Percentiles rank a stretch among this genome's conserved stretches.
These are phyloP conservation scores for Perodicticus potto DNA, from an alignment of 2,797 vertebrate species.

Conservation along the genomic window DNA sequence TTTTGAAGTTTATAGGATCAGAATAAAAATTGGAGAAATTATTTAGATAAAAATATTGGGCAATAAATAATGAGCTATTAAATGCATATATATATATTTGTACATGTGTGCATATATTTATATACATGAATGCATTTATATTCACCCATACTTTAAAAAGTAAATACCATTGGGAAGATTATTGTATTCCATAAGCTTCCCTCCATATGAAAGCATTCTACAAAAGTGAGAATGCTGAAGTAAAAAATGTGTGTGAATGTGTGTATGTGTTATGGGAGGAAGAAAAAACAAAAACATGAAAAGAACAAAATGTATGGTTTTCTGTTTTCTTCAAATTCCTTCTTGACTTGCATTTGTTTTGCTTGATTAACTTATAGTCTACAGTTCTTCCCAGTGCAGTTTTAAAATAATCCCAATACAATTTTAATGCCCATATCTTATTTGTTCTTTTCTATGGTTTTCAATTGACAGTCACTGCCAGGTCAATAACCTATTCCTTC, in stretches of 20 bases:
- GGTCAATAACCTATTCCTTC: background rate
- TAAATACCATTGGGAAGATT: background rate
- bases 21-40: conserved; percentile 11
- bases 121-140: background rate
- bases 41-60: background rate
- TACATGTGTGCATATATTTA: background rate
- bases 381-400: background rate
- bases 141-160: background rate
- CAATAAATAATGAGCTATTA: conserved; percentile 4
- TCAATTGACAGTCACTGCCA: background rate
- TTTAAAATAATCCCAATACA: background rate
- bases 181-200: background rate
- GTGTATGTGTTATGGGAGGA: background rate
- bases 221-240: background rate
- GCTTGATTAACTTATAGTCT: background rate
- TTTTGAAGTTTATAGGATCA: background rate
- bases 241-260: background rate
- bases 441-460: background rate
- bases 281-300: background rate
- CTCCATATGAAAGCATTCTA: conserved; percentile 39
- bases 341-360: background rate
- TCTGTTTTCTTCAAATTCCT: conserved; percentile 42
- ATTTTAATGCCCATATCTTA: background rate
- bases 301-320: background rate
- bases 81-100: background rate